phyloP scores from a whole-genome alignment of 2,888 invertebrate species.

The Oscheius sp. region DNA sequence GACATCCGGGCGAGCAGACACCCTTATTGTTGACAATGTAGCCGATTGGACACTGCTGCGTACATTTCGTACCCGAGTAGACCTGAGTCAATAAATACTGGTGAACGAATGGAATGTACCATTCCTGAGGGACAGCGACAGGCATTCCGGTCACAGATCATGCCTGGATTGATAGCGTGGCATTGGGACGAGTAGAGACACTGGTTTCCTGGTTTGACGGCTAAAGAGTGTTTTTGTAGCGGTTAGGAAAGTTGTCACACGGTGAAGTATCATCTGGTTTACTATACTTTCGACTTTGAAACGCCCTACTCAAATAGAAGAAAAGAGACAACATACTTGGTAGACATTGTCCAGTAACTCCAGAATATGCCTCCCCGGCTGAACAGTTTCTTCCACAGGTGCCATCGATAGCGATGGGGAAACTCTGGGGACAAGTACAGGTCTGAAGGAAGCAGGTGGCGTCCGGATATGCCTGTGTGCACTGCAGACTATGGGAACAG shows the following conservation, averaged over 20 bases:
- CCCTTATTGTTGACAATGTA: conserved; percentile 61
- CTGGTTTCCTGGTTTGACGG: conserved; percentile 70
- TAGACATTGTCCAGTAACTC: conserved; percentile 71
- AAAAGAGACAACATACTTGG: conserved; percentile 46
- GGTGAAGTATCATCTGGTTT: too few relatives aligned
- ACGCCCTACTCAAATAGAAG: neutral
- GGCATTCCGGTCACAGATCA: conserved; percentile 66
- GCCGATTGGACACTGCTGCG: conserved; percentile 56
- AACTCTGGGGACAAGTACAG: conserved; percentile 68
- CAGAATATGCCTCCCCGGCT: conserved; percentile 67
- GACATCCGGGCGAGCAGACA: conserved; percentile 69
- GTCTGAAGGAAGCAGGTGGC: conserved; percentile 63
- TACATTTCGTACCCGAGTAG: conserved; percentile 60
- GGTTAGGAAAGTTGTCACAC: too few relatives aligned
- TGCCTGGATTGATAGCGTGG: conserved; percentile 67
- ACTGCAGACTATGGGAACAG: conserved; percentile 72
- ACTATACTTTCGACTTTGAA: too few relatives aligned
- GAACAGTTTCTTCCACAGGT: conserved; percentile 71
- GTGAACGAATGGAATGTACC: conserved; percentile 29
- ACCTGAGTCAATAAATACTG: conserved; percentile 20
- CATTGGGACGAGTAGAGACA: conserved; percentile 73
- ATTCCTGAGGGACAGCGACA: conserved; percentile 64
- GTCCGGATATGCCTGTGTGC: conserved; percentile 66
- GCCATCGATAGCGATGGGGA: conserved; percentile 72
- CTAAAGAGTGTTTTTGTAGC: conserved; percentile 45